A percentile compares a stretch with the other conserved stretches of the same genome.
These are phyloP conservation scores for Ictalurus punctatus DNA, from an alignment of 2,113 vertebrate species.

Conservation along the genomic window DNA sequence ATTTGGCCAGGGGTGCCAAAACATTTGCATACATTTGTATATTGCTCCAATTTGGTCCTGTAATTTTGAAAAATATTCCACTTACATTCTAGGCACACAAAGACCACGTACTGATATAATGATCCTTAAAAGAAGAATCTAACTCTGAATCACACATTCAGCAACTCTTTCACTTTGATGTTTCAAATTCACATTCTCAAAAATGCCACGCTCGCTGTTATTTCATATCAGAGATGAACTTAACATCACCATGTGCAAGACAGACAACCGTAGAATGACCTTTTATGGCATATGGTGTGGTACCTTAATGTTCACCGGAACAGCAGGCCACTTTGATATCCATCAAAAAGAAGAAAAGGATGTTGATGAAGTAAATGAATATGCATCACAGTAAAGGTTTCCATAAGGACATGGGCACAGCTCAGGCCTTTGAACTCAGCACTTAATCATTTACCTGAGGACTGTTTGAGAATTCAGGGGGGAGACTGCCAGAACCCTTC, in stretches of 20 bases:
- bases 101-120: neutral
- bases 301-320: slow-evolving; percentile 61
- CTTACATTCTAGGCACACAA: neutral
- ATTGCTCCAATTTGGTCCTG: neutral
- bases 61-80: neutral
- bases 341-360: slow-evolving; percentile 59
- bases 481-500: slow-evolving; percentile 34
- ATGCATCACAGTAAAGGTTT: slow-evolving; percentile 70
- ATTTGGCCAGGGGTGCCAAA: neutral
- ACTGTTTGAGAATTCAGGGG: slow-evolving; percentile 50
- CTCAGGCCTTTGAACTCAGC: slow-evolving; percentile 59
- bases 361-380: slow-evolving; percentile 61
- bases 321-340: slow-evolving; percentile 62
- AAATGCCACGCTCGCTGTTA: slow-evolving; percentile 1
- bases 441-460: slow-evolving; percentile 56
- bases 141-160: slow-evolving; percentile 9
- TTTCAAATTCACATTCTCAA: slow-evolving; percentile 29
- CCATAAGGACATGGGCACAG: slow-evolving; percentile 59
- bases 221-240: slow-evolving; percentile 28
- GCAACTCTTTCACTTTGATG: slow-evolving; percentile 26
- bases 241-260: slow-evolving; percentile 32
- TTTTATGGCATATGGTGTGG: slow-evolving; percentile 65
- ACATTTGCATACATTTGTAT: neutral
- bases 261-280: slow-evolving; percentile 53
- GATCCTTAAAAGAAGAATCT: slow-evolving; percentile 20